These are phyloP conservation scores for Psylliodes chrysocephalus DNA, from an alignment of 2,888 invertebrate genomes.

Conservation along the genomic window DNA sequence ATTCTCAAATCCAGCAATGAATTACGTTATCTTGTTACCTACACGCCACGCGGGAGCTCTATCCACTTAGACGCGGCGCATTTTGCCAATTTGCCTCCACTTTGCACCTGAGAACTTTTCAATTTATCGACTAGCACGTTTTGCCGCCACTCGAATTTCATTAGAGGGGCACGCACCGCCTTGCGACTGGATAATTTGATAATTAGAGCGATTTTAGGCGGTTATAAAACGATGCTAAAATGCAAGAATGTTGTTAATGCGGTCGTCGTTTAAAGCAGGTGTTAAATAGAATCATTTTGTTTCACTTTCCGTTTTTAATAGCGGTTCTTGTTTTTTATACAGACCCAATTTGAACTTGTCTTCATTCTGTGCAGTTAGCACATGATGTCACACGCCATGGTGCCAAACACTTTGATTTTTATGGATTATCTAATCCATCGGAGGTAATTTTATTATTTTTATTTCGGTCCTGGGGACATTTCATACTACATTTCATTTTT, in stretches of 20 bases:
- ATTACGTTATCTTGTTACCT: slow-evolving; percentile 48
- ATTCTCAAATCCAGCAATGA: slow-evolving; percentile 46
- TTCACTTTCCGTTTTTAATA: too few relatives aligned
- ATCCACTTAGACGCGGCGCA: slow-evolving; percentile 54
- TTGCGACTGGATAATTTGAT: slow-evolving; percentile 10
- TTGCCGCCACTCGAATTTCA: slow-evolving; percentile 49
- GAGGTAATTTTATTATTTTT: too few relatives aligned
- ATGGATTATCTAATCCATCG: too few relatives aligned
- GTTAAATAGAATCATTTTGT: too few relatives aligned
- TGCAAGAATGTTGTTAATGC: slow-evolving; percentile 13
- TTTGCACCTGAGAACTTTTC: slow-evolving; percentile 59
- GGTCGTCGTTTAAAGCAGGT: slow-evolving; percentile 20
- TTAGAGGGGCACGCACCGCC: slow-evolving; percentile 37
- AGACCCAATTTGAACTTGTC: too few relatives aligned
- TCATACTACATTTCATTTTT: too few relatives aligned
- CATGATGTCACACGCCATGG: too few relatives aligned
- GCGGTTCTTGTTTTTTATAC: too few relatives aligned
- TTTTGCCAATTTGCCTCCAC: slow-evolving; percentile 58
- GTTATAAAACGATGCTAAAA: background rate
- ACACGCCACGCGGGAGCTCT: slow-evolving; percentile 45
- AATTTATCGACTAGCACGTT: slow-evolving; percentile 47
- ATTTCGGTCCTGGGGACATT: too few relatives aligned
- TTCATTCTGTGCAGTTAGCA: too few relatives aligned
- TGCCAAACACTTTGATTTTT: too few relatives aligned
- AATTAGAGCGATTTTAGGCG: slow-evolving; percentile 5